These are phyloP conservation scores for Microvelia longipes DNA, from an alignment of 1,140 invertebrate species.

Conservation along the genomic window DNA sequence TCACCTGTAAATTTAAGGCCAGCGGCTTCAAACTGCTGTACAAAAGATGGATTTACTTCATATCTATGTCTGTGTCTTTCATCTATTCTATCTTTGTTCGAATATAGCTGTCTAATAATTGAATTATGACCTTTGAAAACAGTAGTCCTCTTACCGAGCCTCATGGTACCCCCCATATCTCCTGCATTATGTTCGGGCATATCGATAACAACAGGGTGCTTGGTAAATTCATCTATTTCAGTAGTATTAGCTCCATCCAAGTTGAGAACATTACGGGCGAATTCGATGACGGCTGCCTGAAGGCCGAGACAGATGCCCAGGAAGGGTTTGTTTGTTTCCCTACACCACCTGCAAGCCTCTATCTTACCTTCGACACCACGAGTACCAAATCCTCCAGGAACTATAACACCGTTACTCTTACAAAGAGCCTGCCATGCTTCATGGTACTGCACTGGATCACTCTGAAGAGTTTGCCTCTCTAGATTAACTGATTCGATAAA, in stretches of 20 bases:
- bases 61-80: constrained; percentile 95
- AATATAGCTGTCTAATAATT: constrained; percentile 53
- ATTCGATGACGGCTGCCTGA: constrained; percentile 95
- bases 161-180: constrained; percentile 93
- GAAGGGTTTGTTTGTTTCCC: constrained; percentile 76
- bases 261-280: constrained; percentile 69
- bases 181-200: constrained; percentile 97
- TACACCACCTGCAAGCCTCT: constrained; percentile 79
- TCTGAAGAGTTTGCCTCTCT: constrained; percentile 52
- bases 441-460: constrained; percentile 71
- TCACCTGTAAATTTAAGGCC: constrained; percentile 86
- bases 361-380: constrained; percentile 95
- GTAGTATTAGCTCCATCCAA: constrained; percentile 69
- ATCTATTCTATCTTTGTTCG: constrained; percentile 64
- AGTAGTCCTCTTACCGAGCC: constrained; percentile 81
- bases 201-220: constrained; percentile 77
- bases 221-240: constrained; percentile 62
- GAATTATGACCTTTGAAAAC: constrained; percentile 49
- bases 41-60: constrained; percentile 84
- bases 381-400: constrained; percentile 93
- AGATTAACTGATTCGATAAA: constrained; percentile 85
- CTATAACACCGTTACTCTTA: constrained; percentile 78
- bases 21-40: constrained; percentile 55
- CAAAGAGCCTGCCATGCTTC: constrained; percentile 88
- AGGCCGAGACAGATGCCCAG: constrained; percentile 93